These are phyloP conservation scores for Choristoneura rosaceana DNA, from an alignment of 2,888 invertebrate species.

Conservation along the genomic window DNA sequence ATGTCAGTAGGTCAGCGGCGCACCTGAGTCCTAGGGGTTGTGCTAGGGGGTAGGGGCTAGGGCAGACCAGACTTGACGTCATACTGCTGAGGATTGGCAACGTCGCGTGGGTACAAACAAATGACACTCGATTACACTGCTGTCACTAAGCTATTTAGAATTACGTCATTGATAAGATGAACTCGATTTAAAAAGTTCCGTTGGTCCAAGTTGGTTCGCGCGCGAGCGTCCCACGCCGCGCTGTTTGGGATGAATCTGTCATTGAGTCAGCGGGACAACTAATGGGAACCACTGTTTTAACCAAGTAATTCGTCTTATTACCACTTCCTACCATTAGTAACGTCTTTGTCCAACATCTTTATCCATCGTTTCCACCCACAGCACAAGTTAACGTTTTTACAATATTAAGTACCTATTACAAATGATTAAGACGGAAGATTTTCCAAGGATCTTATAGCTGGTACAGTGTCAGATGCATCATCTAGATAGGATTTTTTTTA, in stretches of 20 bases:
- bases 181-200: neutral
- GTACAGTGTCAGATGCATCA: no score
- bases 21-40: neutral
- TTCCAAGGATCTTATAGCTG: no score
- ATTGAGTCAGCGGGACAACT: constrained; percentile 11
- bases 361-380: neutral
- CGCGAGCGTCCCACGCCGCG: constrained; percentile 6
- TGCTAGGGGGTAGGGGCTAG: neutral
- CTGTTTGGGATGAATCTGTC: constrained; percentile 1
- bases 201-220: neutral
- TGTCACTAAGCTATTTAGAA: neutral
- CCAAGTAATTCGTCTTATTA: constrained; percentile 21
- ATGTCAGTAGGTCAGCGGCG: constrained; percentile 32
- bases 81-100: neutral
- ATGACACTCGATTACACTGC: neutral
- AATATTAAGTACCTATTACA: no score
- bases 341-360: no score
- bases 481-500: no score
- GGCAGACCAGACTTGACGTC: constrained; percentile 30
- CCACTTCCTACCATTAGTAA: constrained; percentile 25
- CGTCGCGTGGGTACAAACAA: neutral
- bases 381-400: no score
- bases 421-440: no score
- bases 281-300: constrained; percentile 12
- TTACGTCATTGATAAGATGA: neutral